phyloP scores from a whole-genome alignment of 2,113 vertebrate genomes.

The Callipepla californica region DNA sequence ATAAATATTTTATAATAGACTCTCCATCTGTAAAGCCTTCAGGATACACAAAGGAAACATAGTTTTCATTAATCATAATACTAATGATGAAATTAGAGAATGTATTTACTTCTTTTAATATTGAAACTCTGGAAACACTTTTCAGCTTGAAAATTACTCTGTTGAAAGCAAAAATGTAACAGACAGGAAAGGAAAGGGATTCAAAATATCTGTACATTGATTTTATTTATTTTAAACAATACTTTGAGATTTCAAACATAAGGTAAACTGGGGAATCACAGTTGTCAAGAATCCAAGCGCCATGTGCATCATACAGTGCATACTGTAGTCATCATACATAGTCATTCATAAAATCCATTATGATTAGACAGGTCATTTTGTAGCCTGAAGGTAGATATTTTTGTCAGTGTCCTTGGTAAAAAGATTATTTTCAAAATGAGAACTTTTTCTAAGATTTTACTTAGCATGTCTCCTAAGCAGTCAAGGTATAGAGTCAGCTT shows the following conservation, averaged over 20 bases:
- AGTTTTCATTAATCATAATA: neutral
- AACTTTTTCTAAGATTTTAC: neutral
- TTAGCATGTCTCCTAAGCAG: fast-evolving
- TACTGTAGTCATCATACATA: neutral
- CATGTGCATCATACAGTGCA: neutral
- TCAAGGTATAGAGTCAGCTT: neutral
- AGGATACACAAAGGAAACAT: neutral
- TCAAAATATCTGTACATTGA: neutral
- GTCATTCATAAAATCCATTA: neutral
- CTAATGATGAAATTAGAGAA: neutral
- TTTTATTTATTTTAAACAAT: neutral
- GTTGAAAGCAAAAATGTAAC: neutral
- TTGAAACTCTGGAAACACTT: neutral
- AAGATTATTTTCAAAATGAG: neutral
- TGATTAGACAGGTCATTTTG: neutral
- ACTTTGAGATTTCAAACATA: neutral
- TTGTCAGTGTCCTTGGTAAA: neutral
- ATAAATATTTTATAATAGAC: neutral
- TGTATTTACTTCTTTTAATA: neutral
- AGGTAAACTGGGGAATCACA: neutral
- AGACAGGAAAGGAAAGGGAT: neutral
- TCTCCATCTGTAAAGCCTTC: neutral
- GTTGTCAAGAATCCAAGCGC: neutral
- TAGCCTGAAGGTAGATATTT: neutral
- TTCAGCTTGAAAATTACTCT: neutral